These are phyloP conservation scores for Ascaphus truei DNA, from an alignment of 2,113 vertebrate species.

Conservation along the genomic window DNA sequence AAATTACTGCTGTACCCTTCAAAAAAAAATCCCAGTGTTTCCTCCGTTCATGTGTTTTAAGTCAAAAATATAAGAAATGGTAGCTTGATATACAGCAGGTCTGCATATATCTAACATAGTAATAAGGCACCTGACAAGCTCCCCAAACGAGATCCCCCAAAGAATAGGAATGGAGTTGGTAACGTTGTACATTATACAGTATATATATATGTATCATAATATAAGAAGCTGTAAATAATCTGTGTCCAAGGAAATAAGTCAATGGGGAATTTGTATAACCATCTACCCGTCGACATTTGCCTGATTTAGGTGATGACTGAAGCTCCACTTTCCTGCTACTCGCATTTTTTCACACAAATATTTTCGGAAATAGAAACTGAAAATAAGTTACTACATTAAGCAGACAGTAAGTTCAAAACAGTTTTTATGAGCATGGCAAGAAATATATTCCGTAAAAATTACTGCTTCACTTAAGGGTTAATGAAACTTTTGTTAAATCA, in stretches of 20 bases:
- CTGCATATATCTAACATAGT: conserved; percentile 34
- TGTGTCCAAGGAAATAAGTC: conserved; percentile 39
- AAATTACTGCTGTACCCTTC: conserved; percentile 4
- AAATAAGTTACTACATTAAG: conserved; percentile 14
- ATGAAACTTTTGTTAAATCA: too few relatives aligned
- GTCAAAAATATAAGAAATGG: conserved; percentile 34
- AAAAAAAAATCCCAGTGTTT: conserved; percentile 20
- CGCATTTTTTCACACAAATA: conserved; percentile 36
- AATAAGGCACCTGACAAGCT: conserved; percentile 37
- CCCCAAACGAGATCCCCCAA: conserved; percentile 37
- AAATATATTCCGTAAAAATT: conserved; percentile 6
- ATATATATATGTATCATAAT: conserved; percentile 39
- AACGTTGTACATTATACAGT: conserved; percentile 35
- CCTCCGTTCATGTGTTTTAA: conserved; percentile 20
- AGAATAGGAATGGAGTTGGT: conserved; percentile 37
- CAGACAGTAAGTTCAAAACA: conserved; percentile 4
- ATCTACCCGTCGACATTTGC: conserved; percentile 37
- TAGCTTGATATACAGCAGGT: conserved; percentile 30
- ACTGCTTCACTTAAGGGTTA: too few relatives aligned
- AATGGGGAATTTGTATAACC: conserved; percentile 36
- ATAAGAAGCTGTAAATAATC: conserved; percentile 39
- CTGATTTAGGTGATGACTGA: conserved; percentile 38
- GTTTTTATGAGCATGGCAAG: conserved; percentile 4
- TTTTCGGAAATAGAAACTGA: conserved; percentile 32
- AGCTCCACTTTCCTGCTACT: conserved; percentile 30